Conservation (phyloP, 2,113 vertebrate genomes). For the Pan troglodytes region DNA sequence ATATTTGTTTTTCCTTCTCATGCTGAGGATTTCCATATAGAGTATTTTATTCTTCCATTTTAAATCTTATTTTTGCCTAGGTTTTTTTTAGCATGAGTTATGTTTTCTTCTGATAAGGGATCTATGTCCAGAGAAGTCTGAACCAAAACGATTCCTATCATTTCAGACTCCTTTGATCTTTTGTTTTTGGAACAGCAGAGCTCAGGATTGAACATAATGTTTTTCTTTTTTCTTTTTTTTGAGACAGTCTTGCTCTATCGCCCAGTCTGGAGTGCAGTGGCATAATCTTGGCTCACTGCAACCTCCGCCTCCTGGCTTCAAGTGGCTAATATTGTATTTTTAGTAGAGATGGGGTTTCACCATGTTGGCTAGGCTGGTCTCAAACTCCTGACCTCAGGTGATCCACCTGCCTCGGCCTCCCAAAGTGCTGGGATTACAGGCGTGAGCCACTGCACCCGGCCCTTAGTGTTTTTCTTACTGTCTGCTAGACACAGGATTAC, state of each 20-base stretch:
- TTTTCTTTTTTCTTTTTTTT: background rate
- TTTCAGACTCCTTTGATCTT: slow-evolving; percentile 19
- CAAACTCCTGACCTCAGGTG: too few relatives aligned
- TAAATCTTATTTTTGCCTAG: background rate
- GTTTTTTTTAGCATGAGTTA: background rate
- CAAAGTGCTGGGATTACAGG: too few relatives aligned
- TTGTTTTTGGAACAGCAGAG: background rate
- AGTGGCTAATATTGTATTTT: too few relatives aligned
- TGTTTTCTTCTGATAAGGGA: background rate
- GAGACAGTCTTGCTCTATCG: too few relatives aligned
- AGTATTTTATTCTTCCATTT: background rate
- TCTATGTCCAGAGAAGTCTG: background rate
- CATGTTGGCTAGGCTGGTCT: too few relatives aligned
- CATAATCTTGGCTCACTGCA: too few relatives aligned
- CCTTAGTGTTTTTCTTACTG: background rate
- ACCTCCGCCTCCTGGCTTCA: too few relatives aligned
- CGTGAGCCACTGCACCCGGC: too few relatives aligned
- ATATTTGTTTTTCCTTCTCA: background rate
- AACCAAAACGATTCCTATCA: background rate
- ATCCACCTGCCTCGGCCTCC: too few relatives aligned
- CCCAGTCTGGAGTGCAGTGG: too few relatives aligned
- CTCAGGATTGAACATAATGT: background rate
- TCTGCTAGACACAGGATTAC: background rate
- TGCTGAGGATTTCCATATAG: slow-evolving; percentile 8
- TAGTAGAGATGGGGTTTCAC: too few relatives aligned